Percentiles rank a stretch among this genome's conserved stretches.
Evolutionary conservation across 1,140 invertebrate genomes (phyloP).

Genomic region (Grapholita molesta): DNA sequence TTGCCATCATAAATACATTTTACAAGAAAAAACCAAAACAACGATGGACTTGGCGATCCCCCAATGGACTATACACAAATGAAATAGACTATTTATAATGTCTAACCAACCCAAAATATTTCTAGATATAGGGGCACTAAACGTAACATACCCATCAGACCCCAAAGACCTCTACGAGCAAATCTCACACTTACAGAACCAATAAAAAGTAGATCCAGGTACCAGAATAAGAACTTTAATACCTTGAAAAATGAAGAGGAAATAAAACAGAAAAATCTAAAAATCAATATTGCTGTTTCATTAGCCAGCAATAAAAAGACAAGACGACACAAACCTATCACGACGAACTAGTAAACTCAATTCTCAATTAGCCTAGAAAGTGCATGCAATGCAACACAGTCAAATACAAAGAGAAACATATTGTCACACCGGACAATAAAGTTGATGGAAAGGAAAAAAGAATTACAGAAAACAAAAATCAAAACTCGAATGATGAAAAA

Average conservation of each 20-base stretch:
- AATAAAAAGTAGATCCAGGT: not conserved
- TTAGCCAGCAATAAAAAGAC: not conserved
- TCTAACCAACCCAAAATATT: not conserved
- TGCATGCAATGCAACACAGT: not conserved
- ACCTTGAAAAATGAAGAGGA: not conserved
- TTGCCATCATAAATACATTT: conserved; percentile 19
- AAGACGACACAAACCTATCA: not conserved
- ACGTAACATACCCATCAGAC: not conserved
- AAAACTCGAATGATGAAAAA: conserved; percentile 29
- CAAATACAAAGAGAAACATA: not conserved
- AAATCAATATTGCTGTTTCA: not conserved
- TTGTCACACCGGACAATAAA: conserved; percentile 18
- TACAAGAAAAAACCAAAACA: conserved; percentile 9
- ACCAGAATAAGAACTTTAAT: not conserved
- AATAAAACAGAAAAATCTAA: not conserved
- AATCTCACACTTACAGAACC: not conserved
- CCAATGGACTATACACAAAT: conserved; percentile 7
- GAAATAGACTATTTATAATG: conserved; percentile 13
- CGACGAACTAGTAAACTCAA: not conserved
- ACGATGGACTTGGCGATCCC: not conserved
- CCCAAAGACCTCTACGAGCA: not conserved
- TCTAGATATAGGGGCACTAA: not conserved
- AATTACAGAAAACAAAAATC: conserved; percentile 24
- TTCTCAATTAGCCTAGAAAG: not conserved
- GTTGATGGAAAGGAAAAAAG: conserved; percentile 7